Base-by-base conservation (phyloP, 2,888 invertebrate species). In the Ophion costatus region DNA sequence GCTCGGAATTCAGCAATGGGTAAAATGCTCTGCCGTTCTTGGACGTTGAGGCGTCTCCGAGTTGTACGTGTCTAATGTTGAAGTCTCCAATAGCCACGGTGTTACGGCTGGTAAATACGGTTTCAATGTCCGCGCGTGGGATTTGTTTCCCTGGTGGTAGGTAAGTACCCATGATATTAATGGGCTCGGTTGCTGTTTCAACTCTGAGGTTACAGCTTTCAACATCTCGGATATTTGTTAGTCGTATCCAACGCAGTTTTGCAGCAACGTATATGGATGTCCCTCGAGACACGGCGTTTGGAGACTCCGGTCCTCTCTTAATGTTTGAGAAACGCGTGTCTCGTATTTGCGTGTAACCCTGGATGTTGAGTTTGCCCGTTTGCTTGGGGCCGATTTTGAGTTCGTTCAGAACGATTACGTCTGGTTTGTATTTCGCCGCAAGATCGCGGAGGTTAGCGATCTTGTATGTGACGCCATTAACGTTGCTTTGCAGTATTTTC, bases 61-160 rank as follows among this genome's bases (percentile, higher is more conserved):
- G 57, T 57, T 57, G n/a, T 3, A 57, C 57, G 10, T 57, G 57
- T 57, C 57, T 57, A 57, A 57, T 57, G 57, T 57, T 57, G 57
- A 57, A 57, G 57, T 57, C n/a, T 57, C 57, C 57, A 57, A 57
- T 57, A 57, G 57, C 57, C 57, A 57, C 14, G 57, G 57, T 57
- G 57, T 57, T 57, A 57, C 57, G n/a, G 57, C 7, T 57, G 57
- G 57, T 3, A 57, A 57, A 57, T 57, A 57, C 6, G 57, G 2
- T 57, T 57, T 57, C 57, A n/a, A 57, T 57, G 57, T n/a, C n/a
- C n/a, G n/a, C n/a, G n/a, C n/a, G n/a, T n/a, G n/a, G n/a, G n/a
- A n/a, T n/a, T n/a, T n/a, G n/a, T n/a, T n/a, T n/a, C n/a, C n/a
- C n/a, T n/a, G n/a, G n/a, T n/a, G n/a, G n/a, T n/a, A n/a, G n/a